These are phyloP conservation scores for Acrocera orbiculus DNA, from an alignment of 2,888 invertebrate genomes.

Conservation along the genomic window DNA sequence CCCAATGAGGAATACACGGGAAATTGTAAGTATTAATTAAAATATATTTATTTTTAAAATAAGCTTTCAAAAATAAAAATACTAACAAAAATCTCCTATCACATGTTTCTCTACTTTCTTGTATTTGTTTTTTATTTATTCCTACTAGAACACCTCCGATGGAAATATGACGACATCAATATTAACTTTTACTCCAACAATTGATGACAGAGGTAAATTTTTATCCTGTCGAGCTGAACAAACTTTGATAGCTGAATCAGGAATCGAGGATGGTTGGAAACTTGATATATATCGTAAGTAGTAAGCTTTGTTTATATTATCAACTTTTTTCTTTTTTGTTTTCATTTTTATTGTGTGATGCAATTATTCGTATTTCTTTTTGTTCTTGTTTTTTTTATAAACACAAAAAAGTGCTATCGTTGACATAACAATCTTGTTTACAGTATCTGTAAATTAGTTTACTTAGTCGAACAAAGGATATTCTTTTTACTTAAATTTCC, in stretches of 20 bases:
- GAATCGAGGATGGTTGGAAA: conserved; percentile 63
- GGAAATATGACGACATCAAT: conserved; percentile 61
- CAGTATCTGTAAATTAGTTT: too few relatives aligned
- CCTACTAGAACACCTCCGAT: conserved; percentile 35
- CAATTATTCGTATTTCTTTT: neutral
- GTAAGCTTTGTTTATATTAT: conserved; percentile 1
- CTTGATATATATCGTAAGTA: conserved; percentile 72
- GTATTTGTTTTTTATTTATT: neutral
- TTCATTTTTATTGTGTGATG: neutral
- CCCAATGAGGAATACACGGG: conserved; percentile 45
- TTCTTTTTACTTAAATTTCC: too few relatives aligned
- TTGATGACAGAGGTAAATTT: conserved; percentile 62
- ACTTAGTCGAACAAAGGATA: too few relatives aligned
- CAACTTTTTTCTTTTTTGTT: neutral
- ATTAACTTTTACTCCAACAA: conserved; percentile 56
- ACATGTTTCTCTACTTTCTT: neutral
- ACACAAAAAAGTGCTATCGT: too few relatives aligned
- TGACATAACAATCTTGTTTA: too few relatives aligned
- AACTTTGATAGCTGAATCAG: conserved; percentile 51
- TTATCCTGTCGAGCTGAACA: conserved; percentile 66
- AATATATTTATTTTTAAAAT: too few relatives aligned
- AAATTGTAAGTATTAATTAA: conserved; percentile 38
- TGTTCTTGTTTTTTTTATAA: too few relatives aligned
- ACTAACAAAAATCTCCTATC: too few relatives aligned
- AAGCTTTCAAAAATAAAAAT: too few relatives aligned